These are phyloP conservation scores for Intellagama lesueurii DNA, from an alignment of 2,797 vertebrate genomes.

Conservation along the genomic window DNA sequence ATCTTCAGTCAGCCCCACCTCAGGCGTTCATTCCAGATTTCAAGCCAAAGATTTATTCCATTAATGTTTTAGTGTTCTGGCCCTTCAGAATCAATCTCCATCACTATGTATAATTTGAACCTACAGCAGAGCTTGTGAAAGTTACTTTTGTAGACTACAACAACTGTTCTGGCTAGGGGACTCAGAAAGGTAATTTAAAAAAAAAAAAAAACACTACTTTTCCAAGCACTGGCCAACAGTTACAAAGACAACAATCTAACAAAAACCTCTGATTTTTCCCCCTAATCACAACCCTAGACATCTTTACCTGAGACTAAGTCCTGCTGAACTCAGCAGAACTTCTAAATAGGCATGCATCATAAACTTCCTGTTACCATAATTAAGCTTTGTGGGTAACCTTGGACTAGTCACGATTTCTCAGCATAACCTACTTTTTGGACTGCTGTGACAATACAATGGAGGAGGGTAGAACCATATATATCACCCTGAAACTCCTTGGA, in stretches of 20 bases:
- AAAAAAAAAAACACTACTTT: too few species aligned
- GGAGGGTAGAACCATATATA: background rate
- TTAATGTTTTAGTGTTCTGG: background rate
- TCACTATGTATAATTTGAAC: background rate
- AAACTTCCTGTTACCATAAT: background rate
- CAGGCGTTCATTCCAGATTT: background rate
- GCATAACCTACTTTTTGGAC: background rate
- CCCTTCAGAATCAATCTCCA: background rate
- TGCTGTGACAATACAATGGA: background rate
- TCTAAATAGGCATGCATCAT: background rate
- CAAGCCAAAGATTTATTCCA: background rate
- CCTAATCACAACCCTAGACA: background rate
- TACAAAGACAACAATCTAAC: too few species aligned
- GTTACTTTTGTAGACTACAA: too few species aligned
- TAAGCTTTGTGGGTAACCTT: background rate
- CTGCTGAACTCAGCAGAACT: background rate
- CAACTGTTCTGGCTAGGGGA: too few species aligned
- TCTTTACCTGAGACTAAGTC: background rate
- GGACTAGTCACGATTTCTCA: background rate
- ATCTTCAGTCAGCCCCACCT: background rate
- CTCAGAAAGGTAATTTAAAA: too few species aligned
- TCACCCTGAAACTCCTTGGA: background rate
- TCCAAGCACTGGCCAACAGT: too few species aligned
- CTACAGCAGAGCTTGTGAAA: too few species aligned
- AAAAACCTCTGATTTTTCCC: background rate